Evolutionary conservation across 2,113 vertebrate species (phyloP).

Genomic region (Anolis carolinensis): DNA sequence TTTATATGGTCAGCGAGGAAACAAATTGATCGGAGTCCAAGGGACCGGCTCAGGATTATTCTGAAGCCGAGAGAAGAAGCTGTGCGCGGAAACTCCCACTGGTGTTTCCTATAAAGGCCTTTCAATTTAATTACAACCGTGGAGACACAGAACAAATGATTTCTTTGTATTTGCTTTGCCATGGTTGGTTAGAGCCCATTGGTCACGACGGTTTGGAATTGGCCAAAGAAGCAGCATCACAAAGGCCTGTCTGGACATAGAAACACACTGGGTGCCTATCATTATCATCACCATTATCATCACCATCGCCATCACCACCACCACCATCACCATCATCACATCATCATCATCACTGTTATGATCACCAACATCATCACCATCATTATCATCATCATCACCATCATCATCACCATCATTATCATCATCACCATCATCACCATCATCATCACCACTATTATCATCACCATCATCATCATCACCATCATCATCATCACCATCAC

Average conservation of each 20-base stretch:
- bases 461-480: too few relatives aligned
- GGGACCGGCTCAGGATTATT: neutral
- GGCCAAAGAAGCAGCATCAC: too few relatives aligned
- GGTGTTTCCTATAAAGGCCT: slow-evolving; percentile 54
- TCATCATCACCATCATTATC: too few relatives aligned
- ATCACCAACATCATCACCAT: too few relatives aligned
- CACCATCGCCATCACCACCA: too few relatives aligned
- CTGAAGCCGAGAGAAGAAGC: neutral
- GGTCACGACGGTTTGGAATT: slow-evolving; percentile 30
- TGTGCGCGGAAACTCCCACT: neutral
- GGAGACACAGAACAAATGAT: neutral
- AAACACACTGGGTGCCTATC: neutral
- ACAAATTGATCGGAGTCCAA: slow-evolving; percentile 7
- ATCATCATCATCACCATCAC: too few relatives aligned
- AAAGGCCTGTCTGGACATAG: neutral
- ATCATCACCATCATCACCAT: too few relatives aligned
- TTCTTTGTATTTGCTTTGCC: slow-evolving; percentile 50
- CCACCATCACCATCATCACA: too few relatives aligned
- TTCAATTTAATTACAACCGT: slow-evolving; percentile 44
- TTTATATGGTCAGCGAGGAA: neutral
- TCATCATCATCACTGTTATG: too few relatives aligned
- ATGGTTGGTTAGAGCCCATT: slow-evolving; percentile 54
- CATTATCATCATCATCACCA: too few relatives aligned
- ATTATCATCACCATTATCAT: too few relatives aligned
- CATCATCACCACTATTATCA: too few relatives aligned